A percentile compares a stretch with the other conserved stretches of the same genome.
These are phyloP conservation scores for Actinia equina DNA, from an alignment of 64 coral and sea anemone species.

Conservation along the genomic window DNA sequence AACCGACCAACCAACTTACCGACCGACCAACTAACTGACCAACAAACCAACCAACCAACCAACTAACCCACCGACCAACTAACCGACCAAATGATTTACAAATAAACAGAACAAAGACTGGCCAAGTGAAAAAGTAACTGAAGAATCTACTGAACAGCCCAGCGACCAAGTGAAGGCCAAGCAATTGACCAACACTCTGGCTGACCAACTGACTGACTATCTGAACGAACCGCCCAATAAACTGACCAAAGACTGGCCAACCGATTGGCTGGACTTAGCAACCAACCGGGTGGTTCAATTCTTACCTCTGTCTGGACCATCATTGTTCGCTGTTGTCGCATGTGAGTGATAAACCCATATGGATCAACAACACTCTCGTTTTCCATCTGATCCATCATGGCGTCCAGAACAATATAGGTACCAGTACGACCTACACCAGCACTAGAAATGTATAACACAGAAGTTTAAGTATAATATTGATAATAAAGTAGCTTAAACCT, in stretches of 20 bases:
- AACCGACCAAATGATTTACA: too few relatives aligned
- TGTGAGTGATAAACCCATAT: constrained; percentile 71
- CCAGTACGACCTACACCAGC: constrained; percentile 81
- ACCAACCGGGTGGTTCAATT: neutral
- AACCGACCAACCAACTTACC: neutral
- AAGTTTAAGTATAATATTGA: neutral
- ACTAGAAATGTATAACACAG: constrained; percentile 22
- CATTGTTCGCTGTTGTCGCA: constrained; percentile 61
- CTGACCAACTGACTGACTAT: neutral
- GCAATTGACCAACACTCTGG: neutral
- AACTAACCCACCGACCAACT: too few relatives aligned
- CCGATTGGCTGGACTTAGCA: neutral
- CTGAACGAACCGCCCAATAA: too few relatives aligned
- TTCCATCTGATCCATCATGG: constrained; percentile 76
- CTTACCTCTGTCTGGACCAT: constrained; percentile 86
- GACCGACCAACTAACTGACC: neutral
- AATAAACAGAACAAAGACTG: too few relatives aligned
- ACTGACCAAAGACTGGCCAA: neutral
- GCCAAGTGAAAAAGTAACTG: too few relatives aligned
- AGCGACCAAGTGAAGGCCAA: too few relatives aligned
- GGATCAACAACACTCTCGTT: constrained; percentile 59
- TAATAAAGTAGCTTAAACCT: too few relatives aligned
- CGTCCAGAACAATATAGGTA: constrained; percentile 68
- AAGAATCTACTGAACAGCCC: too few relatives aligned
- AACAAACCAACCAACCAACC: neutral